Base-by-base conservation (phyloP, 2,113 vertebrate genomes). In the Zingel zingel region DNA sequence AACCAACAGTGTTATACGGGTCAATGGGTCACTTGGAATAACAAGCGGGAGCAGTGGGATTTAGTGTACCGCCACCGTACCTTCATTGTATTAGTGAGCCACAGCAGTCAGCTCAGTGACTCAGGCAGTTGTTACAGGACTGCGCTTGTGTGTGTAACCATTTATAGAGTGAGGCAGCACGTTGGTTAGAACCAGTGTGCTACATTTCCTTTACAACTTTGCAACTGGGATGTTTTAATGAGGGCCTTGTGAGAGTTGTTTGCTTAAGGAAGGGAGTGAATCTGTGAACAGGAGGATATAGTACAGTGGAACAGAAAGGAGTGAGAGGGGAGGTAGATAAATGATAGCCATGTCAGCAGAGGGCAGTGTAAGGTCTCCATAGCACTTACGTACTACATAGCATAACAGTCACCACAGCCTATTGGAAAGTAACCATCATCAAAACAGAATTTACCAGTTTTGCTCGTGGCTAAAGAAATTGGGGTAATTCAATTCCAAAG, bases 11-110 rank as follows among this genome's bases (percentile, higher is more conserved):
- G 58, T 30, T 61, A 25, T 13, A 9, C 33, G 5, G 85, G 71
- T 85, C 88, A 82, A 21, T 23, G 56, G 83, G 74, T 88, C 82
- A 83, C 50, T 2, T 64, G 80, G 66, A 92, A 88, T 78, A 89
- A 90, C 75, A 87, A 82, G 53, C 14, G 23, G 59, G 47, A 74
- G 67, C 47, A 51, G 70, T 68, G 80, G 86, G 83, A 88, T 91
- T 87, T 83, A 81, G 61, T 63, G 85, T 74, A 74, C 82, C 14
- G 30, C 56, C 56, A 54, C 43, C 3, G n/a, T 58, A 27, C 53
- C 74, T 64, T 80, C 39, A 66, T 74, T 53, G 69, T 47, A 48
- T 85, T 73, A 66, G 56, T 30, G 75, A 79, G 19, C 30, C 6
- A 53, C 56, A 15, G 58, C 54, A 43, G 66, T 43, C 65, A 51